phyloP scores from a whole-genome alignment of 2,888 invertebrate species.

The Protonemura montana region DNA sequence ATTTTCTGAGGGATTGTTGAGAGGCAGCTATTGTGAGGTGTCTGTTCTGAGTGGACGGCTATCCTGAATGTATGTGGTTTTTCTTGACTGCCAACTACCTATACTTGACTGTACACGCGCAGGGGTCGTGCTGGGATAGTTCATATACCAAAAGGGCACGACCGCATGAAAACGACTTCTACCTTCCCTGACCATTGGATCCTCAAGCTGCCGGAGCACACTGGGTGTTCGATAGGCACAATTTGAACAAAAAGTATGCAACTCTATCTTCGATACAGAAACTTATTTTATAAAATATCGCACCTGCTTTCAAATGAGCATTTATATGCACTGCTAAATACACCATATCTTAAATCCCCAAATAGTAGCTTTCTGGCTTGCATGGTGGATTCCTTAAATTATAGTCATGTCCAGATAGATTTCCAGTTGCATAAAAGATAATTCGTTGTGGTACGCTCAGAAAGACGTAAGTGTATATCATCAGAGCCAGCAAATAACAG shows the following conservation, averaged over 20 bases:
- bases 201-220: too few species aligned
- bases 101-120: too few species aligned
- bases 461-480: constrained; percentile 38
- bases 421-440: constrained; percentile 38
- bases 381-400: constrained; percentile 13
- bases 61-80: background rate
- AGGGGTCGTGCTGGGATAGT: too few species aligned
- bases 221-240: too few species aligned
- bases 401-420: constrained; percentile 23
- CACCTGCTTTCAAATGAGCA: background rate
- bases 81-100: background rate
- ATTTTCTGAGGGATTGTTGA: background rate
- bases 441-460: constrained; percentile 33
- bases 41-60: background rate
- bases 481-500: constrained; percentile 36
- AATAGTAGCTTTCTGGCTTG: constrained; percentile 9
- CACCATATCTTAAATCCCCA: background rate
- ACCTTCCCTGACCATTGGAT: too few species aligned
- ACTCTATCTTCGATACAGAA: background rate
- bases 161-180: too few species aligned
- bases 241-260: background rate
- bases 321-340: constrained; percentile 2
- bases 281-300: background rate
- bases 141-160: too few species aligned
- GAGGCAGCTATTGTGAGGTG: background rate